Evolutionary conservation across 2,113 vertebrate genomes (phyloP).

Genomic region (Oreamnos americanus): DNA sequence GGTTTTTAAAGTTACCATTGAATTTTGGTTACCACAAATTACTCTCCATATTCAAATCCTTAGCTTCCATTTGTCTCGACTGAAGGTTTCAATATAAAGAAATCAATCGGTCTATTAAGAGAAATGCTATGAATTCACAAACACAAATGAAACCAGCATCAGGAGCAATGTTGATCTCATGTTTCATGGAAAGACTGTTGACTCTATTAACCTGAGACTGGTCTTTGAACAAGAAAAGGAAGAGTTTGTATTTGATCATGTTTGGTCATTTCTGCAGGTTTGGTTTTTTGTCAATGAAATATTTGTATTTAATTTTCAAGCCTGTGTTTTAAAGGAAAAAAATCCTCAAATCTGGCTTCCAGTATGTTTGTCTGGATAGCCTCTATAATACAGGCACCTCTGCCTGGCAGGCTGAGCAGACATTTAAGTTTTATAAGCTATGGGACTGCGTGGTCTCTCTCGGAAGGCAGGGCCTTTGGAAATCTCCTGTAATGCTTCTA

Average conservation of each 20-base stretch:
- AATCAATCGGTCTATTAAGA: background rate
- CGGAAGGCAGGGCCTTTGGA: background rate
- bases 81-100: background rate
- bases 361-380: background rate
- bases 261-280: background rate
- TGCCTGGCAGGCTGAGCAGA: background rate
- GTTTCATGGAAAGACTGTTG: background rate
- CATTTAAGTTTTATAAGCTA: background rate
- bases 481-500: background rate
- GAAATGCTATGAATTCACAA: background rate
- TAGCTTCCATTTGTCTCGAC: background rate
- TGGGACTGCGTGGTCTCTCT: background rate
- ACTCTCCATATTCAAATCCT: background rate
- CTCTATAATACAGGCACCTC: background rate
- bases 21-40: background rate
- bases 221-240: background rate
- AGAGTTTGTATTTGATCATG: background rate
- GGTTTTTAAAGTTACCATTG: background rate
- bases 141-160: background rate
- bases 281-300: background rate
- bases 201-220: background rate
- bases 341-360: background rate
- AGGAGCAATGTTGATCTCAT: background rate
- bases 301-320: constrained; percentile 15
- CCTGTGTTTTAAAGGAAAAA: background rate